Conservation (phyloP, 1,140 invertebrate genomes). For the Euura saliciscinereae region DNA sequence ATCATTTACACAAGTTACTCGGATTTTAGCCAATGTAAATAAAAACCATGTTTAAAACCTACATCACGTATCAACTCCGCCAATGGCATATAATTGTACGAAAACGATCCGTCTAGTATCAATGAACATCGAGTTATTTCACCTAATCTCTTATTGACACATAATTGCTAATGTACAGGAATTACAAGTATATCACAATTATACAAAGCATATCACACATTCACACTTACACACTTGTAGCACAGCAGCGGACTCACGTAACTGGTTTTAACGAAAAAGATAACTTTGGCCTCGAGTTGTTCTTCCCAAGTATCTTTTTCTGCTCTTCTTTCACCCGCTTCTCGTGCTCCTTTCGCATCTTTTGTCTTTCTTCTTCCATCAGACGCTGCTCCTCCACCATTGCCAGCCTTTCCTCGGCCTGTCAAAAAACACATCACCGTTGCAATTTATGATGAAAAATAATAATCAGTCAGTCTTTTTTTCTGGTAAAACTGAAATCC, state of each 20-base stretch:
- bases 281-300: conserved; percentile 93
- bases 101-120: neutral
- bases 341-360: conserved; percentile 90
- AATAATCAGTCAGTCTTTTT: conserved; percentile 5
- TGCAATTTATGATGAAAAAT: no score
- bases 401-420: conserved; percentile 95
- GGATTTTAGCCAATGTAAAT: neutral
- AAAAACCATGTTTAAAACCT: neutral
- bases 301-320: conserved; percentile 96
- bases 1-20: neutral
- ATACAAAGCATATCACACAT: neutral
- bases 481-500: conserved; percentile 23
- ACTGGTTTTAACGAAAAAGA: conserved; percentile 89
- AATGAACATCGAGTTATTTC: neutral
- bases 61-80: neutral
- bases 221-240: conserved; percentile 26
- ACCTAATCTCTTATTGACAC: neutral
- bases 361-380: conserved; percentile 94
- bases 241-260: conserved; percentile 62
- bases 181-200: neutral
- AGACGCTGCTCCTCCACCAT: conserved; percentile 96
- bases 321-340: conserved; percentile 93
- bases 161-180: neutral
- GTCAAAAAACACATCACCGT: conserved; percentile 28
- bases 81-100: neutral